Evolutionary conservation across 2,797 vertebrate species (phyloP).

Genomic region (Petrocephalus sullivani): DNA sequence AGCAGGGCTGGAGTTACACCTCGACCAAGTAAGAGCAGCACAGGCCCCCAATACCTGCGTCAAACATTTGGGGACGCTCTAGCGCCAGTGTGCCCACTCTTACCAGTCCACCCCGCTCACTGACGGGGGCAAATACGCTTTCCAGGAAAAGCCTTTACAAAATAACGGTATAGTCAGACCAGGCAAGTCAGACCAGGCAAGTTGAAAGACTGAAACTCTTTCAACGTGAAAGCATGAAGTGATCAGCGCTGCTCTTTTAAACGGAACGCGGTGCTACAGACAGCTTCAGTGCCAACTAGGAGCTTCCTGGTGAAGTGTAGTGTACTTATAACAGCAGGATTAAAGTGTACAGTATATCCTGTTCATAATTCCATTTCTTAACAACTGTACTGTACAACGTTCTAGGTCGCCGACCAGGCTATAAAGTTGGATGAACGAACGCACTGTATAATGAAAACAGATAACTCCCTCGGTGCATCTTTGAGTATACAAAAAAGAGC

Average conservation of each 20-base stretch:
- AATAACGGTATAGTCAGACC: not conserved
- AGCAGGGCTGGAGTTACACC: not conserved
- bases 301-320: not conserved
- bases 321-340: not conserved
- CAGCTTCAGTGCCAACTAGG: not conserved
- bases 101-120: not conserved
- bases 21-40: not conserved
- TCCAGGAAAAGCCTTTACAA: not conserved
- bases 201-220: not conserved
- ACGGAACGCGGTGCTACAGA: not conserved
- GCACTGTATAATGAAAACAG: no score
- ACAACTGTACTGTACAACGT: not conserved
- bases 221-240: not conserved
- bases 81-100: not conserved
- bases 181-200: not conserved
- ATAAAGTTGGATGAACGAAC: no score
- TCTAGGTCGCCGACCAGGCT: not conserved
- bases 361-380: not conserved
- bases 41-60: not conserved
- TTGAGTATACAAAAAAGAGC: not conserved
- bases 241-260: not conserved
- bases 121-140: not conserved
- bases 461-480: no score
- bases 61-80: not conserved
- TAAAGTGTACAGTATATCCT: not conserved